Base-by-base conservation (phyloP, 2,888 invertebrate genomes). In the Eupithecia exiguata region DNA sequence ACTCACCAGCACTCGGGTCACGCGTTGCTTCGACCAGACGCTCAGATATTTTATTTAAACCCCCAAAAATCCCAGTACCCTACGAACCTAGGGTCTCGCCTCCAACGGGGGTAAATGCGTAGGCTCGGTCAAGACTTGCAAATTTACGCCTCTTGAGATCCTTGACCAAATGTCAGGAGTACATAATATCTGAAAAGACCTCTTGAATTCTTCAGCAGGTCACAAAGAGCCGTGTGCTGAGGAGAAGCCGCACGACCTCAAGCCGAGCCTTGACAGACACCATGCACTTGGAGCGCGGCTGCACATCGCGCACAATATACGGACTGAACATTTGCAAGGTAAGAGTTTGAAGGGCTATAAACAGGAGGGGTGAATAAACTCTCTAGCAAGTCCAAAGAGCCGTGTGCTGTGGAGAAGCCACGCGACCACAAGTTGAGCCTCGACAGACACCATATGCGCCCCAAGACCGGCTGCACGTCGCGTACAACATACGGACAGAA, bases 191-290 rank as follows among this genome's bases (percentile, higher is more conserved):
- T n/a, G n/a, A n/a, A n/a, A n/a, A n/a, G n/a, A n/a, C n/a, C n/a
- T n/a, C n/a, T n/a, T n/a, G n/a, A 40, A 30, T 10, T 14, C 61
- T 61, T 21, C 79, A 77, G 72, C 88, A 97, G 97, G 97, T 91
- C 95, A 96, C 92, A 97, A 97, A 93, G 97, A 97, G 88, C 95
- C 96, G 94, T 96, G 96, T 92, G 81, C 87, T 49, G 94, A 96
- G 86, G 96, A 97, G 88, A 96, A 96, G 89, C 94, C 96, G 86
- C 95, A 95, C 91, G 96, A 96, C 90, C 93, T 95, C 80, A 92
- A 93, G 83, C 92, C 91, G 82, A 90, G 79, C 80, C 85, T 90
- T 81, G 92, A 92, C 83, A 88, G 92, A 70, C 91, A 93, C 80
- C 93, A 94, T 93, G 93, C 91, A 85, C 90, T 92, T 82, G 90